These are phyloP conservation scores for chimpanzee (Pan troglodytes) DNA, from an alignment of 2,113 vertebrate genomes.

Conservation along the genomic window DNA sequence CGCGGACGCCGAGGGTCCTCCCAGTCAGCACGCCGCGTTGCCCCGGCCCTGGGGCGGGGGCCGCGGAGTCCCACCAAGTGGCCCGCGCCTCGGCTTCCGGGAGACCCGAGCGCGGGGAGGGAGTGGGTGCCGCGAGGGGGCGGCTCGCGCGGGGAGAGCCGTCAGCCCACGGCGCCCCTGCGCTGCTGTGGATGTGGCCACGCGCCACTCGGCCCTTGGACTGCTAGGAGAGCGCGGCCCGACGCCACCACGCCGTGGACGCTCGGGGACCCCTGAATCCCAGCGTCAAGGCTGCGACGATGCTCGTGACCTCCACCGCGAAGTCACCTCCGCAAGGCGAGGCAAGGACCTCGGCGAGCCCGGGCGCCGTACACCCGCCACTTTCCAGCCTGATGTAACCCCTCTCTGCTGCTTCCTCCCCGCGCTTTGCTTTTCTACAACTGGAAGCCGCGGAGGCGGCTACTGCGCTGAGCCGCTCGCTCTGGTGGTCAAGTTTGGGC, in stretches of 20 bases:
- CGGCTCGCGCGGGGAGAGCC: neutral
- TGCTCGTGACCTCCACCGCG: slow-evolving; percentile 26
- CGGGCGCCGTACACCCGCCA: neutral
- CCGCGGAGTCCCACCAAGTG: neutral
- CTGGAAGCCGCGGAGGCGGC: neutral
- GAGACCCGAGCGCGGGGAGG: neutral
- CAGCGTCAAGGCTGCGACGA: neutral
- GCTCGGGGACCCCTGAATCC: neutral
- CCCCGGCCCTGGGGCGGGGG: too few species aligned
- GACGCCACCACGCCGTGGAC: neutral
- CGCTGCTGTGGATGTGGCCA: neutral
- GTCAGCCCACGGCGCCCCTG: neutral
- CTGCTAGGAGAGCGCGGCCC: neutral
- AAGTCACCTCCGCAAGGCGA: neutral
- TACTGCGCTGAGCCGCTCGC: neutral
- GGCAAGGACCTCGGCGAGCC: neutral
- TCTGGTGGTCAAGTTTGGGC: slow-evolving; percentile 39
- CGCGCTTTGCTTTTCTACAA: neutral
- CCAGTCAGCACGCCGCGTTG: neutral
- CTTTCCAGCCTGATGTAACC: neutral
- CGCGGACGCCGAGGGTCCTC: too few species aligned
- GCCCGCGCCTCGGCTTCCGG: neutral
- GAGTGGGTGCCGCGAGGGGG: neutral
- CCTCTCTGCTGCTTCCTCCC: neutral
- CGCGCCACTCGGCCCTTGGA: neutral